Evolutionary conservation across 2,113 vertebrate genomes (phyloP), one percentile per base, ranked within the genome.

Genomic region (Amia ocellicauda): DNA sequence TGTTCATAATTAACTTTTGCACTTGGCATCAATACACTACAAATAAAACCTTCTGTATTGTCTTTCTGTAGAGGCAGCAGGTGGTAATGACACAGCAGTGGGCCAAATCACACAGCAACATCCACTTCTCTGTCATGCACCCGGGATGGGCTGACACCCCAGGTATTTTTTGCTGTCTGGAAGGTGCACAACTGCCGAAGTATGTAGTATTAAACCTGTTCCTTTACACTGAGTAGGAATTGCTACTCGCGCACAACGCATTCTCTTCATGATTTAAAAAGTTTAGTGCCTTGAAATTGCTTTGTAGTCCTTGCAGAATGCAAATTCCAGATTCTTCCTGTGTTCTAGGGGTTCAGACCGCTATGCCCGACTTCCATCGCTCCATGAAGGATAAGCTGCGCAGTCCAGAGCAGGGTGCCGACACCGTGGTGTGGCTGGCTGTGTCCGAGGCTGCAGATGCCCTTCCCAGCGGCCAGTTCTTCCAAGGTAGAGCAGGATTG

Each of bases 51-150:
- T 13, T 13, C 58, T n/a, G 31, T 78, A 57, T 64, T 69, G 26
- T 75, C 82, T 58, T 71, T 3, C 69, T 52, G 69, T 75, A 90
- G 91, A 90, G 92, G 70, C 89, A 91, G 85, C 91, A 90, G 86
- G 90, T 93, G 77, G 85, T 90, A 74, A 63, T 91, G 74, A 93
- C 88, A 2, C 85, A 92, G 29, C 78, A 88, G 23, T 92, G 89
- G 88, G 83, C 86, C 52, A 80, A 69, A 73, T 56, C 53, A 36
- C 69, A 88, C 70, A 78, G 76, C 8, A 68, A 66, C 55, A 74
- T 91, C 70, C 85, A 89, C 63, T 94, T 93, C 69, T 92, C 89
- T 1, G 82, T 74, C 0, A 89, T 88, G 89, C 89, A 91, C 40
- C 90, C 90, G 0, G 89, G 91, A 69, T 91, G 90, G 89, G 87